A percentile compares a stretch with the other conserved stretches of the same genome.
Evolutionary conservation across 2,113 vertebrate genomes (phyloP).

Genomic region (Pyxicephalus adspersus): DNA sequence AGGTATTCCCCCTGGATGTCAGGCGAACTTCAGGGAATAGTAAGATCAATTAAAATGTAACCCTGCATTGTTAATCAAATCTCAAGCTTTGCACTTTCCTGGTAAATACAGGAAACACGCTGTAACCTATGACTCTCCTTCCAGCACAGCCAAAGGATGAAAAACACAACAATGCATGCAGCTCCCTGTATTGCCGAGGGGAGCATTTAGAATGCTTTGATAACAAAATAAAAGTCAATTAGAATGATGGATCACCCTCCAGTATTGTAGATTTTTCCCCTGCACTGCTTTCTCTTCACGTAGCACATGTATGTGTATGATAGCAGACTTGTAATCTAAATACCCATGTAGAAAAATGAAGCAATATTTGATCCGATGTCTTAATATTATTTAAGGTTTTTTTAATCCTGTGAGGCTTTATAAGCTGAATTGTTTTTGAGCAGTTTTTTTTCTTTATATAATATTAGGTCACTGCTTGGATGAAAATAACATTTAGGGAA

Average conservation of each 20-base stretch:
- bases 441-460: no score
- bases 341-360: not conserved
- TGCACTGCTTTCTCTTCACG: not conserved
- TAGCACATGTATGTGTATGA: slow-evolving; percentile 28
- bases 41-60: slow-evolving; percentile 48
- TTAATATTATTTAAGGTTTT: no score
- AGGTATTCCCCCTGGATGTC: slow-evolving; percentile 41
- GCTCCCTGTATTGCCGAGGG: slow-evolving; percentile 43
- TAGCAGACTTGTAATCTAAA: slow-evolving; percentile 19
- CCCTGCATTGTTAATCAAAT: slow-evolving; percentile 47
- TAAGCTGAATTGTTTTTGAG: no score
- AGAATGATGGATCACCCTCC: slow-evolving; percentile 53
- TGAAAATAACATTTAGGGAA: no score
- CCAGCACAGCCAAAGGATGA: slow-evolving; percentile 42
- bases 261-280: slow-evolving; percentile 22
- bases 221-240: slow-evolving; percentile 57
- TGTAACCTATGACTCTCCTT: slow-evolving; percentile 53
- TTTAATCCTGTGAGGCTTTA: no score
- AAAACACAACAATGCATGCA: slow-evolving; percentile 31
- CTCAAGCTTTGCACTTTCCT: slow-evolving; percentile 12
- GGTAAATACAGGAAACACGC: slow-evolving; percentile 41
- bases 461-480: no score
- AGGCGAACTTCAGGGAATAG: slow-evolving; percentile 6
- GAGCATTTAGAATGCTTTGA: slow-evolving; percentile 52
- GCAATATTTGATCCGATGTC: not conserved